Conservation (phyloP, 1,140 invertebrate genomes). For the Caerostris darwini region DNA sequence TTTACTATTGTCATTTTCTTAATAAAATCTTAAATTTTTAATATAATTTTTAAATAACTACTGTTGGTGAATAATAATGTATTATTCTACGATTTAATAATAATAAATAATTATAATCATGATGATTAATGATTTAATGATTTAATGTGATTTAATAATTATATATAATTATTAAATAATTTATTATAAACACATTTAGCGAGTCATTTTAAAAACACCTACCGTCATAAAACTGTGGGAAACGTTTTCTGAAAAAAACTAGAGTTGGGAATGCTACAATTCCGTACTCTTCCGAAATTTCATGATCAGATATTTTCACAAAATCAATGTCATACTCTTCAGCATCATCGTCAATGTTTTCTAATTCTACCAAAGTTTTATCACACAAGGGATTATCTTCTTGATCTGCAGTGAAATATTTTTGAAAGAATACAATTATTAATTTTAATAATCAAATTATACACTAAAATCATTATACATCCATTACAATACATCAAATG, state of each 20-base stretch:
- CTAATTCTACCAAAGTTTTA: constrained; percentile 93
- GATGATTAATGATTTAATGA: too few relatives aligned
- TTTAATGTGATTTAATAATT: too few relatives aligned
- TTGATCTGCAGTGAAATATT: constrained; percentile 85
- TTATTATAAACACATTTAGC: too few relatives aligned
- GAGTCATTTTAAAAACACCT: background rate
- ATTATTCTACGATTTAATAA: too few relatives aligned
- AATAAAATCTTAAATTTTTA: too few relatives aligned
- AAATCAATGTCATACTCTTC: constrained; percentile 96
- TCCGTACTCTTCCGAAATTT: constrained; percentile 94
- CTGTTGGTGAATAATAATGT: too few relatives aligned
- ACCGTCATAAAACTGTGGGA: constrained; percentile 91
- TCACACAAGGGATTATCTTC: constrained; percentile 94
- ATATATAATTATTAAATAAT: too few relatives aligned
- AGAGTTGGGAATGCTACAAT: constrained; percentile 89
- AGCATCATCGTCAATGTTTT: constrained; percentile 97
- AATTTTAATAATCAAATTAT: constrained; percentile 3
- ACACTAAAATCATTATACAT: background rate
- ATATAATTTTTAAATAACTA: too few relatives aligned
- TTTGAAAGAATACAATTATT: background rate
- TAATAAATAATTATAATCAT: too few relatives aligned
- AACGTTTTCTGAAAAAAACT: constrained; percentile 94
- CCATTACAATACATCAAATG: background rate
- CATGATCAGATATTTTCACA: constrained; percentile 95
- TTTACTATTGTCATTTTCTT: too few relatives aligned